Evolutionary conservation across 2,888 invertebrate genomes (phyloP).

Genomic region (Zeuzera pyrina): DNA sequence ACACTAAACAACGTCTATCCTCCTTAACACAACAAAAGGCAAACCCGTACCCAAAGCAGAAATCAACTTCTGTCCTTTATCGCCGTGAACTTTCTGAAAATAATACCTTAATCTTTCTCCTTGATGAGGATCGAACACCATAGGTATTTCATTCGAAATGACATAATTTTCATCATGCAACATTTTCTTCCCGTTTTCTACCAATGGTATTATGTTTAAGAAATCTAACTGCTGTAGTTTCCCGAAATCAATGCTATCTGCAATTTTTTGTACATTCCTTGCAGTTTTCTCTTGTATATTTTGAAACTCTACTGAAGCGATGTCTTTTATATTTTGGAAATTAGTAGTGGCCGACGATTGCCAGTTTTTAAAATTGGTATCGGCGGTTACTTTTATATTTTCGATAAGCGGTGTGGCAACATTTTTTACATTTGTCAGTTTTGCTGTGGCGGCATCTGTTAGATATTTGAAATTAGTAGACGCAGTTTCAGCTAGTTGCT

Average conservation of each 20-base stretch:
- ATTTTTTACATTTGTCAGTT: too few relatives aligned
- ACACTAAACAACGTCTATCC: constrained; percentile 13
- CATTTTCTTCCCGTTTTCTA: constrained; percentile 16
- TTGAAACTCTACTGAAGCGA: too few relatives aligned
- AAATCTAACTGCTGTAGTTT: constrained; percentile 35
- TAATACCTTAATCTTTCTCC: constrained; percentile 15
- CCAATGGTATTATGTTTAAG: constrained; percentile 29
- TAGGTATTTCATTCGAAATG: constrained; percentile 1
- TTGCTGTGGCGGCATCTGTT: too few relatives aligned
- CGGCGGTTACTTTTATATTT: too few relatives aligned
- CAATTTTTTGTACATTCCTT: too few relatives aligned
- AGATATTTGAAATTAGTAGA: constrained; percentile 21
- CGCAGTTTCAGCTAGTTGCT: constrained; percentile 18
- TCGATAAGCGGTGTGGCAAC: too few relatives aligned
- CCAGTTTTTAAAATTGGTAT: too few relatives aligned
- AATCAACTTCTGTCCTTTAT: constrained; percentile 15
- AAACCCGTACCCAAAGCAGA: constrained; percentile 20
- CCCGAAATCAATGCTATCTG: constrained; percentile 32
- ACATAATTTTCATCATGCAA: too few relatives aligned
- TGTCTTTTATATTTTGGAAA: too few relatives aligned
- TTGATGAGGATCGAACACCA: constrained; percentile 11
- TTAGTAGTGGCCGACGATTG: too few relatives aligned
- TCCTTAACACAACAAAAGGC: constrained; percentile 24
- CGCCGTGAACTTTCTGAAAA: constrained; percentile 16
- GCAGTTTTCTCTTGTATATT: too few relatives aligned